Base-by-base conservation (phyloP, 2,797 vertebrate species). In the Uromys caudimaculatus region DNA sequence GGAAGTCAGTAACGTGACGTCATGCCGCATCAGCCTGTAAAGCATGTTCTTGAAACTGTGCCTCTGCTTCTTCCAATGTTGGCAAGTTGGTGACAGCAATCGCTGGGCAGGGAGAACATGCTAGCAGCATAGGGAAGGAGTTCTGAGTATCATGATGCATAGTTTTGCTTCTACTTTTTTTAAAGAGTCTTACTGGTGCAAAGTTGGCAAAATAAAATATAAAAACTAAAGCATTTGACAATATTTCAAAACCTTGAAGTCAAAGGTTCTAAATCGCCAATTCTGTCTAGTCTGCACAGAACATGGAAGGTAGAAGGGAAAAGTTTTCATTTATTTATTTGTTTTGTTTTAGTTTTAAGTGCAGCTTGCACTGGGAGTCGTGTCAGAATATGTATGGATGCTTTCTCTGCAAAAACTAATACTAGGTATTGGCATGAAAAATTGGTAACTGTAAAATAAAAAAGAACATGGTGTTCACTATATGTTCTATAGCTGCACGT, bases 11-110 rank as follows among this genome's bases (percentile, higher is more conserved):
- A n/a, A n/a, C n/a, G 11, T 16, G 35, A 85, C 3, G 10, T 14
- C 17, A 0, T 2, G 32, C 5, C 7, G 5, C 12, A 4, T 41
- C 12, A 8, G 1, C 69, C 27, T 0, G 0, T 7, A 11, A 12
- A 3, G 38, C 13, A 2, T 0, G 0, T 11, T 38, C 13, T 89
- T 27, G 47, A 27, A 71, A 82, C n/a, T 4, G 9, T 29, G 12
- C 27, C 29, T 52, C 35, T 11, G 12, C n/a, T 78, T 64, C 44
- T 10, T 1, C 41, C 24, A 54, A 23, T 14, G 89, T 82, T 19
- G 14, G 5, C 7, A 75, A 41, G 69, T 62, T 17, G 88, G 73
- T 62, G 9, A 2, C 9, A 0, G 4, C 4, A 3, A 93, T 17
- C 29, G 23, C 29, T 77, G 16, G 41, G 94, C 47, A 92, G 58